Evolutionary conservation across 1,140 invertebrate genomes (phyloP), one percentile per base, ranked within the genome.

Genomic region (Sarcophaga peregrina): DNA sequence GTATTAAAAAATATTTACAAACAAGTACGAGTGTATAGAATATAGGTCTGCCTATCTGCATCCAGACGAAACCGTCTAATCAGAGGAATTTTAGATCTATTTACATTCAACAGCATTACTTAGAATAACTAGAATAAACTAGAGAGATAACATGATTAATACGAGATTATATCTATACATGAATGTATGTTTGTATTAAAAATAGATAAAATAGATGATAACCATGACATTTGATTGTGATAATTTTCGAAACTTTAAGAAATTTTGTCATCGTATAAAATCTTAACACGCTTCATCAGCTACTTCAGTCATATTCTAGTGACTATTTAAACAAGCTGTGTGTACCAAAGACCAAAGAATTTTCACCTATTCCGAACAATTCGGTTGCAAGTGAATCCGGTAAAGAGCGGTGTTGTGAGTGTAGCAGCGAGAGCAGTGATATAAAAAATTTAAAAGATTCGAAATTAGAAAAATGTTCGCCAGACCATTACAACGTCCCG

Each of bases 381-480:
- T 68, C 62, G 62, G 62, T 68, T 20, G 15, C 17, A n/a, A n/a
- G n/a, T n/a, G 58, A 62, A 62, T 15, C 8, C 15, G 50, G 0
- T 52, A 52, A 9, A 52, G 50, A 52, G 5, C 1, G 13, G 9
- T 52, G 9, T 52, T 10, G 54, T 58, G 54, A n/a, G 15, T 58
- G 54, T 58, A 58, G 2, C 7, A 37, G 25, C 25, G 25, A 37
- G 25, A 37, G 25, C 25, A 37, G 54, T 11, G 15, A n/a, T 58
- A 4, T 58, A n/a, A 58, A 58, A 58, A 58, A 13, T 15, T n/a
- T 13, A n/a, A n/a, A 13, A 15, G 54, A 58, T 7, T 68, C 17
- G 9, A 68, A 8, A 25, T 8, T 9, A 68, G 20, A 78, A 85
- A 20, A 68, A 86, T 86, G 85, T 82, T 86, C 68, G 85, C 86